Base-by-base conservation (phyloP, 2,888 invertebrate genomes). In the Lycaena phlaeas region DNA sequence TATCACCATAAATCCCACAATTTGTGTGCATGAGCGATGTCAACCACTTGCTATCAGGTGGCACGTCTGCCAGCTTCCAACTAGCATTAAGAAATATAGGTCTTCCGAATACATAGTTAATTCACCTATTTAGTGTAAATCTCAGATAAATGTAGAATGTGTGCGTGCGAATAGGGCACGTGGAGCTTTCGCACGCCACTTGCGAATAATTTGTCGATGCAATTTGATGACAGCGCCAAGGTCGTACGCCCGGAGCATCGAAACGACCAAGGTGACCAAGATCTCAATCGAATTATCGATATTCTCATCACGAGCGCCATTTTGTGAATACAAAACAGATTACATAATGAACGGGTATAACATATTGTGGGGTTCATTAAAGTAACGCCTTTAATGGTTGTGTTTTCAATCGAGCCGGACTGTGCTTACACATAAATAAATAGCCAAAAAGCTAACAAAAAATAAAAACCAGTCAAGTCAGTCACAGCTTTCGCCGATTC, bases 191-290 rank as follows among this genome's bases (percentile, higher is more conserved):
- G 26, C 42, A 42, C 40, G 41, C 31, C 29, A 41, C 26, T 42
- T 27, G 42, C 40, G 18, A 43, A 43, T 17, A 40, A 44, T 44
- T 44, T 42, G 44, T 38, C 45, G 45, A 47, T 45, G 42, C 36
- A 45, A 42, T 45, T 30, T 38, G 42, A 46, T 46, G 43, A 43
- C 36, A 46, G 45, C 25, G 28, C 40, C 30, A 31, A 47, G 47
- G 45, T 42, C 42, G 40, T 31, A 40, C 44, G 34, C 27, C 27
- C 38, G 34, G 18, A 22, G 15, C 22, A 25, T 12, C 38, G 38
- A 18, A 17, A 27, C 18, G 25, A 41, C 25, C 42, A 22, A 26
- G 30, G 34, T 34, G 26, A 15, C 27, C 34, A 12, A 34, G 34
- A 34, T 34, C 34, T 15, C 34, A 34, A 34, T 34, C 34, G 34